phyloP scores from a whole-genome alignment of 2,888 invertebrate genomes.

The Danaus chrysippus region DNA sequence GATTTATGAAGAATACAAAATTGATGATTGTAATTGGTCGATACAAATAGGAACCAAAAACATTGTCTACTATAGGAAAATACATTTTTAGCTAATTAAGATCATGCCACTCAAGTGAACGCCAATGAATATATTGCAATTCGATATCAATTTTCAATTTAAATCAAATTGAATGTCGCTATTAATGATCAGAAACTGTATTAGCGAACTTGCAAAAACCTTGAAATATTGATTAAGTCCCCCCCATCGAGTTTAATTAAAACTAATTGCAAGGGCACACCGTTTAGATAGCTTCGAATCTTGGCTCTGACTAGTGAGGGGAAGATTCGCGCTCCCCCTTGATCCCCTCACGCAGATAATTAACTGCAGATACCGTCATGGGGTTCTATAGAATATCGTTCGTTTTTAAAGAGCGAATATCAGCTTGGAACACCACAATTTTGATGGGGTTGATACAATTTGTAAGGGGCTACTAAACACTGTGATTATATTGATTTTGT shows the following conservation, averaged over 20 bases:
- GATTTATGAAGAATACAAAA: too few relatives aligned
- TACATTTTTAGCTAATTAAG: too few relatives aligned
- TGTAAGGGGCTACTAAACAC: constrained; percentile 69
- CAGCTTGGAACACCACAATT: constrained; percentile 45
- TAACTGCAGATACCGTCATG: constrained; percentile 71
- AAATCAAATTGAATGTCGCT: not conserved
- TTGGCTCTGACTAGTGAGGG: constrained; percentile 43
- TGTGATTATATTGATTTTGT: constrained; percentile 74
- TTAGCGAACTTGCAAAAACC: constrained; percentile 5
- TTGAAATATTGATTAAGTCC: constrained; percentile 27
- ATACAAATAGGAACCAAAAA: too few relatives aligned
- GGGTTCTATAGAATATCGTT: constrained; percentile 70
- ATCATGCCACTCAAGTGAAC: too few relatives aligned
- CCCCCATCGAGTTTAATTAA: constrained; percentile 65
- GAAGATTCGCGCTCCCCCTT: constrained; percentile 63
- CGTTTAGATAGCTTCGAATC: constrained; percentile 58
- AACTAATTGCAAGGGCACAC: constrained; percentile 66
- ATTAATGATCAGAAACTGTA: constrained; percentile 8
- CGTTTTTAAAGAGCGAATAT: constrained; percentile 67
- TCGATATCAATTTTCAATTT: not conserved
- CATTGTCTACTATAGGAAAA: too few relatives aligned
- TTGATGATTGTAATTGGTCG: too few relatives aligned
- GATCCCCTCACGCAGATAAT: constrained; percentile 69
- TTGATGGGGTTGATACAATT: constrained; percentile 69
- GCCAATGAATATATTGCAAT: not conserved